These are phyloP conservation scores for Drosophila gaucha DNA, from an alignment of 2,888 invertebrate species.

Conservation along the genomic window DNA sequence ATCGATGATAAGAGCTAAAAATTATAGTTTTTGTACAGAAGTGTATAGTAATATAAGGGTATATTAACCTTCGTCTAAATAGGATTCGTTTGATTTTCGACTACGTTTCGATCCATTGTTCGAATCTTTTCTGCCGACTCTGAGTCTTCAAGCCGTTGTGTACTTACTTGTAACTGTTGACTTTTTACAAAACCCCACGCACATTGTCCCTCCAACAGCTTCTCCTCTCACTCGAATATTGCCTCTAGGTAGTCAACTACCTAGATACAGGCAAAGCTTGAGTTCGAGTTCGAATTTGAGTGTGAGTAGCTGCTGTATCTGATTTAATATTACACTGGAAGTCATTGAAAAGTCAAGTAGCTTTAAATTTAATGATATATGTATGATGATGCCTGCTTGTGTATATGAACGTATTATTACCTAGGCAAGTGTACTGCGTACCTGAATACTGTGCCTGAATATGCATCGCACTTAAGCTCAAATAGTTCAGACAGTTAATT, in stretches of 20 bases:
- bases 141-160: conserved; percentile 11
- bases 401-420: conserved; percentile 22
- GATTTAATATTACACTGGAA: conserved; percentile 71
- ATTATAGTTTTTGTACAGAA: too few species aligned
- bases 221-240: too few species aligned
- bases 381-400: conserved; percentile 22
- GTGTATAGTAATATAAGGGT: too few species aligned
- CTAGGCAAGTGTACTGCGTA: neutral
- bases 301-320: conserved; percentile 35
- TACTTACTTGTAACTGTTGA: conserved; percentile 18
- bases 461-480: conserved; percentile 29
- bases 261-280: conserved; percentile 5
- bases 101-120: neutral
- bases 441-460: conserved; percentile 16
- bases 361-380: conserved; percentile 58
- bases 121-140: neutral
- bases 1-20: too few species aligned
- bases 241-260: neutral
- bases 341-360: conserved; percentile 78
- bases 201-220: neutral
- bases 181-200: conserved; percentile 6
- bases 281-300: conserved; percentile 27
- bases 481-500: conserved; percentile 28
- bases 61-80: too few species aligned
- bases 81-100: neutral